A percentile compares a stretch with the other conserved stretches of the same genome.
These are phyloP conservation scores for Pseudois nayaur DNA, from an alignment of 2,113 vertebrate genomes.

Conservation along the genomic window DNA sequence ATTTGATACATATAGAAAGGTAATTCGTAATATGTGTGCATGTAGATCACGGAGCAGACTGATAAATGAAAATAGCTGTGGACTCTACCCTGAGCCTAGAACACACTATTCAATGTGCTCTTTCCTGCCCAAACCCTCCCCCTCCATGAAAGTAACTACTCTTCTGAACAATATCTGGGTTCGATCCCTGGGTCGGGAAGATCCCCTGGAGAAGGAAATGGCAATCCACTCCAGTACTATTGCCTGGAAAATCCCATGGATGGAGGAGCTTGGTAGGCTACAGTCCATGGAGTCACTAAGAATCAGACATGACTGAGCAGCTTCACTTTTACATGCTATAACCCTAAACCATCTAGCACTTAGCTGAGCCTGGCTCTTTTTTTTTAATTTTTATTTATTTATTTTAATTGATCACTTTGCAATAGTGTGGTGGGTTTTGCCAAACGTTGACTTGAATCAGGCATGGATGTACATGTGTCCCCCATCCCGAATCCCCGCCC, in stretches of 20 bases:
- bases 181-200: neutral
- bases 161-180: rapidly evolving
- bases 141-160: neutral
- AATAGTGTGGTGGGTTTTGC: neutral
- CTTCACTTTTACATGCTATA: neutral
- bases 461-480: neutral
- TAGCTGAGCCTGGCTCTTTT: neutral
- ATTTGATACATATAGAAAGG: neutral
- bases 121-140: neutral
- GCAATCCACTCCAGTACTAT: neutral
- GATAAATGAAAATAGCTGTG: no score
- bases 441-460: neutral
- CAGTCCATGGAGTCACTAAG: rapidly evolving
- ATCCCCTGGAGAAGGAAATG: neutral
- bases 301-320: neutral
- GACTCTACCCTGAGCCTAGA: no score
- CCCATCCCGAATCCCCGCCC: neutral
- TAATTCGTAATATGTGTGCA: rapidly evolving
- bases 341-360: neutral
- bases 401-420: neutral
- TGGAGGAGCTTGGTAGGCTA: neutral
- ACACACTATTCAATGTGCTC: rapidly evolving
- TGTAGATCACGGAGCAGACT: rapidly evolving
- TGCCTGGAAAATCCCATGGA: neutral
- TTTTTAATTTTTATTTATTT: neutral